Base-by-base conservation (phyloP, 2,797 vertebrate genomes). In the Clarias fuscus region DNA sequence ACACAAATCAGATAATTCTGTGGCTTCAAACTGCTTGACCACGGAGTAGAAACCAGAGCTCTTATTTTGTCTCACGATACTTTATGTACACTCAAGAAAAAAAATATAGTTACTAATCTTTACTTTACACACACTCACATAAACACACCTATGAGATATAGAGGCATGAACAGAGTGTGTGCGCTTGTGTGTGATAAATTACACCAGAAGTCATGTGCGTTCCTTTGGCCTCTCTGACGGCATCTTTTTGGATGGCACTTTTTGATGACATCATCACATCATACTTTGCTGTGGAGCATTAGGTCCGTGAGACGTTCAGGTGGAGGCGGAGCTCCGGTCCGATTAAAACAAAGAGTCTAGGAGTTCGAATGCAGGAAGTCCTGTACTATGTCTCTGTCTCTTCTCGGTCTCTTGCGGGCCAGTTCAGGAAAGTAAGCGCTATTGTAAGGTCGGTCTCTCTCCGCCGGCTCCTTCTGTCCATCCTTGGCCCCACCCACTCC, bases 381-480 rank as follows among this genome's bases (percentile, higher is more conserved):
- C 4, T 61, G 30, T 7, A 67, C 2, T 7, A 65, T 43, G 33
- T 95, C 94, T 75, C 89, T 76, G 68, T 96, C 94, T 24, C 94
- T 93, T 58, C 91, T 90, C 67, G 95, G 94, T 53, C 95, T 93
- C 83, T 95, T 96, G 48, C 96, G 92, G 6, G 96, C 97, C 40
- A 97, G 92, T 89, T 97, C 95, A 0, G 97, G 97, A 86, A 97
- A 95, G 91, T 95, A 97, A 64, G 96, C 97, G 0, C 89, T 97
- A 93, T 97, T 97, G 94, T 97, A 98, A 0, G 94, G 94, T 43
- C 96, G 91, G 11, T 95, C 95, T 70, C 97, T 89, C 0, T 98
- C 97, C 0, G 94, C 94, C 0, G 84, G 0, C 76, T 93, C 93
- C 53, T 24, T 86, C 82, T 92, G 93, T 0, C 86, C 75, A 1